phyloP scores from a whole-genome alignment of 2,888 invertebrate genomes.

The Plagodis pulveraria region DNA sequence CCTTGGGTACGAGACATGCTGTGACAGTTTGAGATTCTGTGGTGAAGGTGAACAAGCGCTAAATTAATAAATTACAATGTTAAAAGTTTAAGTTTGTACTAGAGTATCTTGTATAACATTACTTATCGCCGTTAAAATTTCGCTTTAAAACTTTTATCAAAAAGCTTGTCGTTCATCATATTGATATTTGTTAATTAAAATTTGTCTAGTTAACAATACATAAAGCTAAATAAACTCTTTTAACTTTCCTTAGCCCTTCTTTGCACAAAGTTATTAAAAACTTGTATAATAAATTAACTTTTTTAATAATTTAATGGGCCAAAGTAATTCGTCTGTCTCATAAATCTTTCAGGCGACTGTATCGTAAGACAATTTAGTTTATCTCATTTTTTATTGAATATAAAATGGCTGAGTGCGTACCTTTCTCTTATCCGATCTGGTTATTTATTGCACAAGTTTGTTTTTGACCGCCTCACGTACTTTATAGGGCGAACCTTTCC shows the following conservation, averaged over 20 bases:
- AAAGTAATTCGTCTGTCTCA: constrained; percentile 39
- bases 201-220: too few relatives aligned
- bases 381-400: constrained; percentile 83
- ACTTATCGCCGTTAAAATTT: too few relatives aligned
- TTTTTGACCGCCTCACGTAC: constrained; percentile 84
- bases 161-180: too few relatives aligned
- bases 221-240: background rate
- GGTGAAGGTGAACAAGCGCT: too few relatives aligned
- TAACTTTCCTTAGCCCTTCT: background rate
- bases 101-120: too few relatives aligned
- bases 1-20: too few relatives aligned
- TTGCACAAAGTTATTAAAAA: background rate
- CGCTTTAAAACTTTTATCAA: too few relatives aligned
- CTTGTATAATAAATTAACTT: constrained; percentile 21
- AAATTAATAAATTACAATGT: too few relatives aligned
- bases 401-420: constrained; percentile 78
- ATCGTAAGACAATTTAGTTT: constrained; percentile 74
- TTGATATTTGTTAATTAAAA: too few relatives aligned
- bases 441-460: constrained; percentile 84
- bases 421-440: constrained; percentile 81
- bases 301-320: constrained; percentile 27
- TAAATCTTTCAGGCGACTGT: constrained; percentile 66
- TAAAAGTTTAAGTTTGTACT: too few relatives aligned
- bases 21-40: too few relatives aligned
- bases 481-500: constrained; percentile 82